Base-by-base conservation (phyloP, 2,888 invertebrate species). In the Hermaeophaga mercurialis region DNA sequence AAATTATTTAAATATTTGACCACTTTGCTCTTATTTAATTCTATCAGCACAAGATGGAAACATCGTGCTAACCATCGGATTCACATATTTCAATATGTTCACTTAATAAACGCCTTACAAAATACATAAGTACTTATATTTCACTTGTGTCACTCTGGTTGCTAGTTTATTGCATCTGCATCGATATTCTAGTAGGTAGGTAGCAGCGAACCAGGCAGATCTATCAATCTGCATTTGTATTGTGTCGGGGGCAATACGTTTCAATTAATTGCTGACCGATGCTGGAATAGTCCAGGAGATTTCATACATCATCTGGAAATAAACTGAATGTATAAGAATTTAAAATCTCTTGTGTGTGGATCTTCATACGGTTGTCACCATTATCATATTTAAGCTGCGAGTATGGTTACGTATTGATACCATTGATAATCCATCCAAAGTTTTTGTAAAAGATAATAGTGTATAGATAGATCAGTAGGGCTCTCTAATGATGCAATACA, bases 181-280 rank as follows among this genome's bases (percentile, higher is more conserved):
- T 3, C 3, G 6, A 31, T n/a, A 6, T 3, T 39, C 39, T 39
- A 15, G 24, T 43, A 43, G 43, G 24, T 44, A 52, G 52, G 43
- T 34, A 52, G 52, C 43, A 22, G 24, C 14, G 19, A 43, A 50
- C 15, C 31, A 43, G 34, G 49, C 54, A 57, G 52, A 58, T 54
- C 58, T 56, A 58, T 56, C 62, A 59, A 59, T 59, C 53, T 50
- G 62, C 55, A 56, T 58, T 54, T 49, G 57, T 59, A 59, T 53
- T 57, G 59, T 59, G 59, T 59, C 50, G 56, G 58, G 54, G 63
- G 63, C 61, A 59, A 58, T 63, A 63, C 61, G 61, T 64, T 63
- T 65, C 61, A 58, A 65, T 64, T 65, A 65, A 65, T 64, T 62
- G 56, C 28, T 58, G 46, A 54, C 44, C 55, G 62, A 46, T 56